A percentile compares a stretch with the other conserved stretches of the same genome.
Evolutionary conservation across 2,797 vertebrate genomes (phyloP).

Genomic region (Brotogeris chrysoptera): DNA sequence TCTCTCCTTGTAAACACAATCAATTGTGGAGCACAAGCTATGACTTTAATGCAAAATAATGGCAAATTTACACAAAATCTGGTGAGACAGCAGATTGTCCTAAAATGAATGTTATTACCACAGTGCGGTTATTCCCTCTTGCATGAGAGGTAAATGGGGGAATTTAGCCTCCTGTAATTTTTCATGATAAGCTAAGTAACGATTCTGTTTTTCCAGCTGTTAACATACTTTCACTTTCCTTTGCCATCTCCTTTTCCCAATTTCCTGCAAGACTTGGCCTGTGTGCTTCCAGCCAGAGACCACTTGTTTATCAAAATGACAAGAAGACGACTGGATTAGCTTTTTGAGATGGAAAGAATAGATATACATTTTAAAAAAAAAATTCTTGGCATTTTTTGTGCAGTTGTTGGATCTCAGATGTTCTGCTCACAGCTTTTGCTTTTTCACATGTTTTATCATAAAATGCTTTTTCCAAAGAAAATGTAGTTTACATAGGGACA

Average conservation of each 20-base stretch:
- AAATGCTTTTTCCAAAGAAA: neutral
- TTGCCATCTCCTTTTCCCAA: neutral
- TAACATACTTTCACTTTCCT: neutral
- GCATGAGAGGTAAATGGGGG: neutral
- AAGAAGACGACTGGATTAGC: neutral
- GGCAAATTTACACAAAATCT: neutral
- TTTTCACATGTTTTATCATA: neutral
- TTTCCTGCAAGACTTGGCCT: neutral
- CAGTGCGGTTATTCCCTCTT: neutral
- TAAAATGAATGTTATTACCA: slow-evolving; percentile 18
- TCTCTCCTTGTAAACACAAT: slow-evolving; percentile 35
- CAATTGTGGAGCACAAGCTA: neutral
- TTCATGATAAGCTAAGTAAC: neutral
- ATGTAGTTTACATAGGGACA: neutral
- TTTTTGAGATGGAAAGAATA: neutral
- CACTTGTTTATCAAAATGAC: neutral
- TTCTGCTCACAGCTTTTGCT: neutral
- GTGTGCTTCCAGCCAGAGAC: neutral
- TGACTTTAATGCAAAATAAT: slow-evolving; percentile 47
- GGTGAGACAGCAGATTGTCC: neutral
- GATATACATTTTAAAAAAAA: neutral
- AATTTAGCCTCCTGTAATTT: neutral
- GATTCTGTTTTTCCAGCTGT: neutral
- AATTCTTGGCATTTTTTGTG: neutral
- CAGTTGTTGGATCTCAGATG: neutral